Evolutionary conservation across 2,888 invertebrate species (phyloP), one percentile per base, ranked within the genome.

Genomic region (Drosophila emarginata): DNA sequence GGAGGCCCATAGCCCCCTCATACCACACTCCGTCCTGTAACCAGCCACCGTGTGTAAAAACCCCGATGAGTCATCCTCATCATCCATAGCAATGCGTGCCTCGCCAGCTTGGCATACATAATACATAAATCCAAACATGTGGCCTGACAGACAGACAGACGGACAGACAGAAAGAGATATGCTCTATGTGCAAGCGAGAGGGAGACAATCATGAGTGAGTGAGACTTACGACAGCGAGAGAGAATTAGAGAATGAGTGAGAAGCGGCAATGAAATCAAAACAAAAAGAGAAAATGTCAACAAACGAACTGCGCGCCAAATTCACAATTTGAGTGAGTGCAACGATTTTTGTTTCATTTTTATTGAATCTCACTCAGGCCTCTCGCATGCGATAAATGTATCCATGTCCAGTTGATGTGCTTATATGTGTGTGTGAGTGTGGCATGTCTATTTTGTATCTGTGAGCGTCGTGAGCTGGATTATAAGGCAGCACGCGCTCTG

Each of bases 21-120:
- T 65, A 2, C 23, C 23, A 23, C 23, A 23, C 23, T 4, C 23
- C 4, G 23, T 75, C 57, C 51, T 52, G 56, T 61, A 56, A 28
- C 23, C 23, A 28, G 77, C 79, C 72, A 81, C 85, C 51, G 64
- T 64, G 85, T 84, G 84, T 90, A 90, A 90, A 90, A 90, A 90
- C 89, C 90, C 89, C 90, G 88, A 90, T 90, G 90, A 90, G 80
- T 90, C 90, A 90, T 89, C 88, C 61, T 70, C 65, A 79, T 90
- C 90, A 90, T 89, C 88, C 61, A 72, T 67, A 52, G 59, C 76
- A 53, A 56, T 67, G 75, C 74, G 66, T 54, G 61, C 58, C 56
- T 32, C 59, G 72, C 67, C 78, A 67, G 65, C 56, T 68, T 83
- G 81, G 81, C 81, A 78, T 80, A 83, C 84, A 86, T 70, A 45